Conservation (phyloP, 2,888 invertebrate genomes). For the Dexiosoma caninum region DNA sequence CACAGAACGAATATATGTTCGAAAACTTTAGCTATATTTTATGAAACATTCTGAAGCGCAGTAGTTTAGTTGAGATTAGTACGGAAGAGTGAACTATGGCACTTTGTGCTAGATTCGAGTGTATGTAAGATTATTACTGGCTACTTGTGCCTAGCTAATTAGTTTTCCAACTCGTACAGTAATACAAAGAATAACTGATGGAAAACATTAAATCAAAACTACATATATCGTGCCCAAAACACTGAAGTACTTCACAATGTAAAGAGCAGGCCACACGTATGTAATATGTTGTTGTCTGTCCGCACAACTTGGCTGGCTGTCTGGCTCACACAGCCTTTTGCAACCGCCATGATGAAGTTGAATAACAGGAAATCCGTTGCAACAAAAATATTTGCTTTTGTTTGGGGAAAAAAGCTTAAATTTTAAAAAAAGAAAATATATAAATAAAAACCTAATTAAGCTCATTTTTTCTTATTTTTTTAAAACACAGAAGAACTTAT, state of each 20-base stretch:
- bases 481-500: constrained; percentile 8
- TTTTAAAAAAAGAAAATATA: constrained; percentile 3
- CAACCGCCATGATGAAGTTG: constrained; percentile 40
- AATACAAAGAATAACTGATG: constrained; percentile 21
- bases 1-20: constrained; percentile 39
- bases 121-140: neutral
- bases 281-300: constrained; percentile 1
- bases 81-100: neutral
- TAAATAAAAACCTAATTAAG: neutral
- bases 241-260: constrained; percentile 8
- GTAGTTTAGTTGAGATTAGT: neutral
- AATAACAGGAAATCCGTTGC: constrained; percentile 61
- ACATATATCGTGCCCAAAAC: neutral
- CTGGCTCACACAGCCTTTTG: neutral
- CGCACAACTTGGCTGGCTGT: constrained; percentile 16
- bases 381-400: constrained; percentile 13
- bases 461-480: neutral
- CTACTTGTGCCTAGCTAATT: neutral
- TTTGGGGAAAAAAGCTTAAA: constrained; percentile 17
- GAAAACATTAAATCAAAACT: constrained; percentile 21
- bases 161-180: neutral
- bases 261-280: constrained; percentile 6
- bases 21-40: no score
- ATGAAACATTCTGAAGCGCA: constrained; percentile 2
- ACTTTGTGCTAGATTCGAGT: no score